Percentiles rank a stretch among this genome's conserved stretches.
Evolutionary conservation across 2,888 invertebrate genomes (phyloP).

Genomic region (Xanthorhoe designata): DNA sequence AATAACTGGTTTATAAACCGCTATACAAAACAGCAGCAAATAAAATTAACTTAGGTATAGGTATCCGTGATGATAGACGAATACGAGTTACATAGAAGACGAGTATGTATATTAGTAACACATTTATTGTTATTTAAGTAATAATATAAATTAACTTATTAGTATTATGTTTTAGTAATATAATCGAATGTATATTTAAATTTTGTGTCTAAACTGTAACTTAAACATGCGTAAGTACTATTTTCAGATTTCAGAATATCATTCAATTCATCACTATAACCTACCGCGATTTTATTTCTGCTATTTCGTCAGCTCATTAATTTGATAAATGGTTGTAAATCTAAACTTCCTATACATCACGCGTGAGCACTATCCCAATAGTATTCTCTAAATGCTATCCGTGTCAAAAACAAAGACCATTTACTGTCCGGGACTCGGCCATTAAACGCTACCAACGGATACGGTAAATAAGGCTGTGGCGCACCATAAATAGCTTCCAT

Average conservation of each 20-base stretch:
- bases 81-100: no score
- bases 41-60: neutral
- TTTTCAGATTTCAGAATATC: no score
- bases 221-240: no score
- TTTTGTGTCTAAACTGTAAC: no score
- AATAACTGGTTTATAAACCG: neutral
- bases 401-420: conserved; percentile 1
- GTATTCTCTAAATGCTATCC: neutral
- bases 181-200: no score
- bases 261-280: no score
- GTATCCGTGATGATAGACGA: neutral
- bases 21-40: neutral
- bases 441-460: conserved; percentile 29
- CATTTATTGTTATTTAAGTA: no score
- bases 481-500: conserved; percentile 36
- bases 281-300: neutral
- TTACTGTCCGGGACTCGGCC: conserved; percentile 5
- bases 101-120: no score
- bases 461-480: conserved; percentile 36
- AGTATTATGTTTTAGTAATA: no score
- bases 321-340: neutral
- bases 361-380: neutral
- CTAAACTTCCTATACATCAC: neutral
- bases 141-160: no score
- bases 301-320: neutral